Evolutionary conservation across 2,797 vertebrate species (phyloP), one percentile per base, ranked within the genome.

Genomic region (Denticeps clupeoides): DNA sequence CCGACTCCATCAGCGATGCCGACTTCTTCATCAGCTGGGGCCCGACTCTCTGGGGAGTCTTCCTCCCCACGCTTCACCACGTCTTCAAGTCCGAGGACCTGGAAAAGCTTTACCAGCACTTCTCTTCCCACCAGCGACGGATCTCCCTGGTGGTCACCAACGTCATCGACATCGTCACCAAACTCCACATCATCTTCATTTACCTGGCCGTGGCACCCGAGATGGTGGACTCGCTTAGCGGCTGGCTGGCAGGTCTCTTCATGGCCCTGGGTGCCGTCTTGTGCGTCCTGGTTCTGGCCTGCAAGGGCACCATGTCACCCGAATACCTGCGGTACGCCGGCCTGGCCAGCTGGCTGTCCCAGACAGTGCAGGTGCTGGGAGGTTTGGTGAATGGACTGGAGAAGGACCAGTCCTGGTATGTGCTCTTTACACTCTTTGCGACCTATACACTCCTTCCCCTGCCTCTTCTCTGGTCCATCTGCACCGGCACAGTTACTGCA

Each of bases 21-120:
- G 80, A 85, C 59, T 80, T 83, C 60, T 85, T 85, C 3, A 49
- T 79, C 15, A 67, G 69, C 49, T 77, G 82, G 78, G 75, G 79
- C 12, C 70, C 27, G 25, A 70, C 65, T 1, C 22, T 74, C 8
- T 62, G 33, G 7, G 75, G 81, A 1, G 56, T 83, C 48, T 77
- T 71, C 52, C 58, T 84, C 22, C 82, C 82, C 3, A 69, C 61
- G 24, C 59, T 84, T 35, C 71, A 75, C 41, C 79, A 83, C 61
- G 51, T 47, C 15, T 56, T 57, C 52, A 72, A 72, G 62, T 77
- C 69, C 3, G 9, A 35, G 0, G 71, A 77, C 43, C 13, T 80
- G 41, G 75, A 80, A 59, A 64, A 58, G 51, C 58, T 78, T 10
- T 79, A 80, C 51, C 74, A 74, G 56, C 63, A 68, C 53, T 73